Evolutionary conservation across 2,888 invertebrate genomes (phyloP), one percentile per base, ranked within the genome.

Genomic region (Orthonevra nobilis): DNA sequence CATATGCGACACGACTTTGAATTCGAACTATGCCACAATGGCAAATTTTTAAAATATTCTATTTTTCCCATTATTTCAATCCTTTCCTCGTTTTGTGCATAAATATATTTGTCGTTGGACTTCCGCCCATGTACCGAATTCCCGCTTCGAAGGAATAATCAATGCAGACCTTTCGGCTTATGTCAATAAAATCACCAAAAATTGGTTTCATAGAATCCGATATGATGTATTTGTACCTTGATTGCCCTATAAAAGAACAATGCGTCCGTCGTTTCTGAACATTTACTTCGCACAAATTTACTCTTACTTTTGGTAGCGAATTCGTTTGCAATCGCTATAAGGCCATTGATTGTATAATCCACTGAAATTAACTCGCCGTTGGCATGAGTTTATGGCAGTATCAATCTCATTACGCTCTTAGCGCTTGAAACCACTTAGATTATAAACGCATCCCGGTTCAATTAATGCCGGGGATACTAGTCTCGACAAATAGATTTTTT

Each of bases 361-460:
- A 95, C 94, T 0, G 96, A 95, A 42, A 95, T 92, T 20, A 94
- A 92, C 86, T 96, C 95, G 0, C 94, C 94, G 81, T 92, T 92
- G 86, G 92, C 92, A 70, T 93, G 91, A 0, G 91, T 92, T 81
- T 93, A 92, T 86, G 95, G 95, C 85, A 95, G 92, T 94, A 97
- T 94, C 10, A 95, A 93, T 15, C 97, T 91, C 82, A 97, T 93
- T 9, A 97, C 94, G 14, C 97, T 97, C 88, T 96, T 97, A 0
- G 95, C 95, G 0, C 93, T 95, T 3, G 93, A 96, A 44, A 95
- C 93, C 89, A 88, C 97, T 97, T 54, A 96, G 90, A 87, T 94
- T 97, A 88, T 97, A 97, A 82, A 97, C 96, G 97, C 97, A 97
- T 9, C 97, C 97, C n/a, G 93, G 92, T 85, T 96, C 96, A 82